A percentile compares a stretch with the other conserved stretches of the same genome.
Evolutionary conservation across 2,797 vertebrate genomes (phyloP).

Genomic region (Vireo griseus): DNA sequence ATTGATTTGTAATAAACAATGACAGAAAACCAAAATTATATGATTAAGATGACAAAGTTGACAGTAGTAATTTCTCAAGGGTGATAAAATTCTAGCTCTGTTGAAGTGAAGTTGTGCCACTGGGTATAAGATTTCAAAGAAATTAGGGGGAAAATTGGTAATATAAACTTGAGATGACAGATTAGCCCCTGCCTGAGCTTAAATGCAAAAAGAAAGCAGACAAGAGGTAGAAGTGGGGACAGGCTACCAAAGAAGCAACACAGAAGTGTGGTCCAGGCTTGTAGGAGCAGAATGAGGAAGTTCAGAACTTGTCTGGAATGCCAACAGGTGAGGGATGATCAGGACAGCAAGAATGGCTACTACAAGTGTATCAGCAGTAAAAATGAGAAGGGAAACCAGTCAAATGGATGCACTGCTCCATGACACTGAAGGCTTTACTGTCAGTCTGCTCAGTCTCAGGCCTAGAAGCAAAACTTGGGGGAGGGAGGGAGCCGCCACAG

Average conservation of each 20-base stretch:
- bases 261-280: background rate
- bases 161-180: background rate
- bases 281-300: background rate
- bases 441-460: background rate
- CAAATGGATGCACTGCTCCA: background rate
- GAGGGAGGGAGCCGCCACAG: background rate
- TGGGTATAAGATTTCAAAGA: slow-evolving; percentile 10
- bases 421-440: background rate
- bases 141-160: background rate
- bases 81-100: background rate
- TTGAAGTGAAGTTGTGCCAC: background rate
- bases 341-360: background rate
- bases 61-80: background rate
- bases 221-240: background rate
- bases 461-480: background rate
- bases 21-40: background rate
- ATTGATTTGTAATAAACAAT: background rate
- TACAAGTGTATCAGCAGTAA: background rate
- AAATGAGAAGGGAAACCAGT: background rate
- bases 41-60: background rate
- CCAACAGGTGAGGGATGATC: background rate
- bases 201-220: background rate
- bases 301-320: background rate
- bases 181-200: background rate
- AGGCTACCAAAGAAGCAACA: background rate